Percentiles rank a stretch among this genome's conserved stretches.
Conservation (phyloP, 2,888 invertebrate genomes). For the Amphipoea oculea region DNA sequence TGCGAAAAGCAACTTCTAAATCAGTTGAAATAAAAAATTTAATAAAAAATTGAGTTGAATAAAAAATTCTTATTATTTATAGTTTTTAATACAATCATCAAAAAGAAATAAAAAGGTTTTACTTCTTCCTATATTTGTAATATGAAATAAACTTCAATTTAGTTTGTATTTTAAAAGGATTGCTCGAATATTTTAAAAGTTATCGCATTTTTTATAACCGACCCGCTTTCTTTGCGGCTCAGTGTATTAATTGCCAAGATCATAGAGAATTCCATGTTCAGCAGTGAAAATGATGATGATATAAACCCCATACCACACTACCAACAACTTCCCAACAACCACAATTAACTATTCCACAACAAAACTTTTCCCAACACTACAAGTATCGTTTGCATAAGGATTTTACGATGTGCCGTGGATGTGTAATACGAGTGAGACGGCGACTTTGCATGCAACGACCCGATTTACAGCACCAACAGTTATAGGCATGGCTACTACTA, state of each 20-base stretch:
- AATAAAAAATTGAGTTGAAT: no score
- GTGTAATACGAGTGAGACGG: slow-evolving; percentile 55
- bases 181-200: no score
- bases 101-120: no score
- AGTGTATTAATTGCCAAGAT: background rate
- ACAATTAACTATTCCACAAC: slow-evolving; percentile 11
- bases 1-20: background rate
- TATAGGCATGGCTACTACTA: slow-evolving; percentile 10
- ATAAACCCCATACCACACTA: slow-evolving; percentile 3
- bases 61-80: no score
- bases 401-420: slow-evolving; percentile 69
- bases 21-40: no score
- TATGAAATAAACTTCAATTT: no score
- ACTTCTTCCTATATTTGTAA: no score
- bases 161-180: no score
- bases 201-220: no score
- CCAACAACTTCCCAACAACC: slow-evolving; percentile 11
- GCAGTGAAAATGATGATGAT: background rate
- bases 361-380: slow-evolving; percentile 59
- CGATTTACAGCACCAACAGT: slow-evolving; percentile 60
- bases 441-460: slow-evolving; percentile 63
- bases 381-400: slow-evolving; percentile 66
- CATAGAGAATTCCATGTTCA: background rate
- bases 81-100: no score
- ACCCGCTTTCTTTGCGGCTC: no score